These are phyloP conservation scores for Ailurus styani DNA, from an alignment of 2,113 vertebrate genomes.

Conservation along the genomic window DNA sequence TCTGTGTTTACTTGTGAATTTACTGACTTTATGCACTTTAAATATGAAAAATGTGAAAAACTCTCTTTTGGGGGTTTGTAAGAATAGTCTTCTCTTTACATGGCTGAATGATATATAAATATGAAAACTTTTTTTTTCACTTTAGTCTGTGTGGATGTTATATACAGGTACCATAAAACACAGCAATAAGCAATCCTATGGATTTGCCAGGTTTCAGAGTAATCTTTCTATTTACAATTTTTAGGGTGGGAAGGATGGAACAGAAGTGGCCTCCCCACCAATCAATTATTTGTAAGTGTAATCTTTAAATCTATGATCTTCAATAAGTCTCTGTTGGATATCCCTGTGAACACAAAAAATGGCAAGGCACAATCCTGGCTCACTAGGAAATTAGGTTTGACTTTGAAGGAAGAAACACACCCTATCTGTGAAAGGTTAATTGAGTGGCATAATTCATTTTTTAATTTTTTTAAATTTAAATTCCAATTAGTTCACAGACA, in stretches of 20 bases:
- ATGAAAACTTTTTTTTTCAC: neutral
- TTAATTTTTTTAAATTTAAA: neutral
- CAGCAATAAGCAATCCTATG: neutral
- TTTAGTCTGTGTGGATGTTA: neutral
- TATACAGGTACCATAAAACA: neutral
- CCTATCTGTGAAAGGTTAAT: neutral
- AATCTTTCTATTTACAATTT: neutral
- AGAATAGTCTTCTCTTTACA: slow-evolving; percentile 22
- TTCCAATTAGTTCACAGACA: neutral
- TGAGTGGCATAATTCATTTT: neutral
- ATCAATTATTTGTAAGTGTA: neutral
- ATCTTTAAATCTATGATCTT: neutral
- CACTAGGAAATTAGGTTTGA: neutral
- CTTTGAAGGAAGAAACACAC: neutral
- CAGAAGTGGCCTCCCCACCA: neutral
- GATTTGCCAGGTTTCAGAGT: neutral
- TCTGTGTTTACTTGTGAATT: slow-evolving; percentile 60
- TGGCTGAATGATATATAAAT: slow-evolving; percentile 21
- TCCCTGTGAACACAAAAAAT: neutral
- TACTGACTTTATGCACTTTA: slow-evolving; percentile 47
- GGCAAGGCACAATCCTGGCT: neutral
- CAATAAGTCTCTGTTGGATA: neutral
- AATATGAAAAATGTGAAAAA: slow-evolving; percentile 48
- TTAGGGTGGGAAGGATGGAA: neutral
- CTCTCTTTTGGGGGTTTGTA: slow-evolving; percentile 16